Evolutionary conservation across 2,113 vertebrate species (phyloP).

Genomic region (Sander lucioperca): DNA sequence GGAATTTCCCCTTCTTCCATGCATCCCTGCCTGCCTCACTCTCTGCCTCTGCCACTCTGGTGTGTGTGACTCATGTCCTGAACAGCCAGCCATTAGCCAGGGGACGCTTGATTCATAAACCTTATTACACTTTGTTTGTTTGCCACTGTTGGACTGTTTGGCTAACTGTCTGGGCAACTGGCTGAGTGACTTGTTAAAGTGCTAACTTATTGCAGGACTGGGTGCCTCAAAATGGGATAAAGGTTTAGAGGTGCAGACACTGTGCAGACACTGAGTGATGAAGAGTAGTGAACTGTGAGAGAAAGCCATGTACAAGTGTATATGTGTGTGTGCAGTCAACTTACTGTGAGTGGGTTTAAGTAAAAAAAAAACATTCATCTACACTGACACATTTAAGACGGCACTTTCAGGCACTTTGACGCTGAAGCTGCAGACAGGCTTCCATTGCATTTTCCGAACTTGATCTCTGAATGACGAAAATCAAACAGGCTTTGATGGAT

Average conservation of each 20-base stretch:
- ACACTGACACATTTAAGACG: neutral
- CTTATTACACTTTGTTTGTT: slow-evolving; percentile 65
- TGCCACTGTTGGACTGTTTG: slow-evolving; percentile 75
- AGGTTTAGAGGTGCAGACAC: slow-evolving; percentile 41
- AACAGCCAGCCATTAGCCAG: slow-evolving; percentile 55
- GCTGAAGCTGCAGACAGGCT: slow-evolving; percentile 8
- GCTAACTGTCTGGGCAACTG: slow-evolving; percentile 56
- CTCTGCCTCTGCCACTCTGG: slow-evolving; percentile 71
- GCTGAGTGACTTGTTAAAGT: slow-evolving; percentile 59
- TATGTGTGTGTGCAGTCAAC: slow-evolving; percentile 2
- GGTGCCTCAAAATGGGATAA: slow-evolving; percentile 60
- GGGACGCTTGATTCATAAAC: slow-evolving; percentile 74
- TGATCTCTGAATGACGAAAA: slow-evolving; percentile 26
- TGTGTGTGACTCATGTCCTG: slow-evolving; percentile 77
- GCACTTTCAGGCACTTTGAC: slow-evolving; percentile 4
- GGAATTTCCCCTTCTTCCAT: slow-evolving; percentile 79
- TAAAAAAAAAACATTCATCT: slow-evolving; percentile 19
- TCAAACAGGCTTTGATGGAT: slow-evolving; percentile 48
- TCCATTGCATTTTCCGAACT: slow-evolving; percentile 34
- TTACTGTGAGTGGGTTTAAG: neutral
- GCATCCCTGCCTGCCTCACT: slow-evolving; percentile 64
- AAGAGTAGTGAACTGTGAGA: slow-evolving; percentile 17
- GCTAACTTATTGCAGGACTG: slow-evolving; percentile 60
- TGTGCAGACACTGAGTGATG: slow-evolving; percentile 49
- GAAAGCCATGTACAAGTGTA: neutral